phyloP scores from a whole-genome alignment of 2,113 vertebrate genomes.

The Dipodomys stephensi region DNA sequence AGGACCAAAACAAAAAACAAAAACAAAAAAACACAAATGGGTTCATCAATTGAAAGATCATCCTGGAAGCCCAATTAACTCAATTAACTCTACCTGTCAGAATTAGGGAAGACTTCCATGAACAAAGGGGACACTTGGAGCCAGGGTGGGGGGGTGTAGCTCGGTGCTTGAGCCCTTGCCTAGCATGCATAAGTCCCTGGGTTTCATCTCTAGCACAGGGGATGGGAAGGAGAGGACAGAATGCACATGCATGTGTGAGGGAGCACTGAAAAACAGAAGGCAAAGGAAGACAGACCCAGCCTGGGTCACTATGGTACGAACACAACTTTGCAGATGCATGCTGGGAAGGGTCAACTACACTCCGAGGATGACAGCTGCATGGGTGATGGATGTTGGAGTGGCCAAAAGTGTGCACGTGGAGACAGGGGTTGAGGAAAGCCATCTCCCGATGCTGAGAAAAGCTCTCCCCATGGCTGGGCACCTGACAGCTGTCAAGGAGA shows the following conservation, averaged over 20 bases:
- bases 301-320: not conserved
- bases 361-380: not conserved
- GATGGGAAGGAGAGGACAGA: not conserved
- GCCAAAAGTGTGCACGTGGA: not conserved
- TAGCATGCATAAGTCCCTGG: not conserved
- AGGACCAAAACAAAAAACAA: no score
- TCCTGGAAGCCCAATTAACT: conserved; percentile 39
- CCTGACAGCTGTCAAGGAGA: not conserved
- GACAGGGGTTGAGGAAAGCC: not conserved
- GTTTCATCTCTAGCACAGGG: not conserved
- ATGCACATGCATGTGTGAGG: not conserved
- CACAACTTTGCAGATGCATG: not conserved
- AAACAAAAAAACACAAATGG: not conserved
- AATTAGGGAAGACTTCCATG: not conserved
- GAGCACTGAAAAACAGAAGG: not conserved
- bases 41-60: not conserved
- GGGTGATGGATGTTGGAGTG: not conserved
- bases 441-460: not conserved
- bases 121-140: not conserved
- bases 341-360: not conserved
- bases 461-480: not conserved
- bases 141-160: not conserved
- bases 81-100: not conserved
- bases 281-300: conserved; percentile 5
- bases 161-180: not conserved